Base-by-base conservation (phyloP, 2,113 vertebrate species). In the Sinocyclocheilus anshuiensis region DNA sequence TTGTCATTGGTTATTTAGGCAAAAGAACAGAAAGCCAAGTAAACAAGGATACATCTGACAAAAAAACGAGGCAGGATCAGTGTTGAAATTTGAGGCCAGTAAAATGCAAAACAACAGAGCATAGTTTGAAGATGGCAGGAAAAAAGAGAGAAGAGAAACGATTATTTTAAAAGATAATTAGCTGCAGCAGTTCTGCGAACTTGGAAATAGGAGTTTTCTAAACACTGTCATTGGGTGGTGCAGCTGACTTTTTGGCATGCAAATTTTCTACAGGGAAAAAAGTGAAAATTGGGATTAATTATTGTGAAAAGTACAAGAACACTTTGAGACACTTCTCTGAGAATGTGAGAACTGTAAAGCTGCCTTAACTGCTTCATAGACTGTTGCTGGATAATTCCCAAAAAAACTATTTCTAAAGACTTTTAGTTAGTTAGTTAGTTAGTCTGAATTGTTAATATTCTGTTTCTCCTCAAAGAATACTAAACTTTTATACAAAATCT, bases 91-190 rank as follows among this genome's bases (percentile, higher is more conserved):
- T 16, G 16, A 71, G 63, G 48, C 16, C 45, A 36, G 61, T n/a
- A n/a, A 83, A 83, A 83, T n/a, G n/a, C 42, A 33, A 83, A 71
- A 71, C 16, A 83, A 55, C 6, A n/a, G 4, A 45, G 59, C 50
- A 71, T 33, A 33, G 63, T 69, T 67, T 53, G n/a, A 33, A 71
- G 63, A 50, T 63, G 11, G 24, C 15, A 77, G 20, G 33, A 42
- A 42, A 12, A 48, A 74, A 74, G 11, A 74, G 20, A 77, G n/a
- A 77, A 77, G 12, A 53, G 1, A 53, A 53, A 53, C 12, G 3
- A 67, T 48, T 0, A 26, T 50, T 76, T 76, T 13, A 76, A 76
- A 7, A n/a, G 72, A 76, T 78, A 78, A 78, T 78, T 78, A 50
- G 50, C 24, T 57, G 36, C 48, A 77, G 76, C 48, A 20, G 24